A percentile compares a stretch with the other conserved stretches of the same genome.
Evolutionary conservation across 1,140 invertebrate species (phyloP).

Genomic region (Bursaphelenchus mucronatus): DNA sequence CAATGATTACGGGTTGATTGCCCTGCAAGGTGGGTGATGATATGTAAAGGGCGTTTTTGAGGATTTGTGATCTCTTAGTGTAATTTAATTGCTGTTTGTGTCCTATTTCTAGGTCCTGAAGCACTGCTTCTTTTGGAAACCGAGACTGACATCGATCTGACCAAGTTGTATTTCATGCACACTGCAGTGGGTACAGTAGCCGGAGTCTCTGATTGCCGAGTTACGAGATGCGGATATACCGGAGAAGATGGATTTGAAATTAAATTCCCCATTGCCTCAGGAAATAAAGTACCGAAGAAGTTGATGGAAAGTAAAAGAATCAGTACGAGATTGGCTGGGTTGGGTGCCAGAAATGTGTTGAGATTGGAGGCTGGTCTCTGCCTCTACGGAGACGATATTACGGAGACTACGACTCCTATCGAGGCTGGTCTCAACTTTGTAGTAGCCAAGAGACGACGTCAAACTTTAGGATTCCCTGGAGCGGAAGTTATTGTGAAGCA

Average conservation of each 20-base stretch:
- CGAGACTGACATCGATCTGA: constrained; percentile 68
- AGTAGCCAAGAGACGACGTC: constrained; percentile 61
- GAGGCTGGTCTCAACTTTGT: constrained; percentile 88
- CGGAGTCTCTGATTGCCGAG: constrained; percentile 68
- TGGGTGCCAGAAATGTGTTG: constrained; percentile 80
- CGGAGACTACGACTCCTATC: constrained; percentile 80
- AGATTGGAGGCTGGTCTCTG: constrained; percentile 91
- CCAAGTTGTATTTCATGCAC: constrained; percentile 80
- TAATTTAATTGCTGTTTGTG: not conserved
- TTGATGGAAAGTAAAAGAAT: constrained; percentile 65
- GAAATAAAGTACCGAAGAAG: constrained; percentile 67
- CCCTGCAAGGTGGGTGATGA: constrained; percentile 72
- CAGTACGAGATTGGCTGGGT: constrained; percentile 76
- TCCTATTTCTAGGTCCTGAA: constrained; percentile 72
- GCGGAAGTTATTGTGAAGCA: too few relatives aligned
- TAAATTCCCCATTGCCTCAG: not conserved
- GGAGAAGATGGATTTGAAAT: constrained; percentile 94
- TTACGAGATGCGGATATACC: constrained; percentile 95
- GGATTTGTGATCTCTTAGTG: not conserved
- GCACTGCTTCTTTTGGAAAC: constrained; percentile 71
- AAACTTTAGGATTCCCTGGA: constrained; percentile 64
- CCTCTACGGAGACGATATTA: constrained; percentile 93
- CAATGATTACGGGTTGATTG: constrained; percentile 75
- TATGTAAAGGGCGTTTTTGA: too few relatives aligned
- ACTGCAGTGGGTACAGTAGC: constrained; percentile 70